A percentile compares a stretch with the other conserved stretches of the same genome.
phyloP scores from a whole-genome alignment of 2,888 invertebrate genomes.

The Chalcis sispes region DNA sequence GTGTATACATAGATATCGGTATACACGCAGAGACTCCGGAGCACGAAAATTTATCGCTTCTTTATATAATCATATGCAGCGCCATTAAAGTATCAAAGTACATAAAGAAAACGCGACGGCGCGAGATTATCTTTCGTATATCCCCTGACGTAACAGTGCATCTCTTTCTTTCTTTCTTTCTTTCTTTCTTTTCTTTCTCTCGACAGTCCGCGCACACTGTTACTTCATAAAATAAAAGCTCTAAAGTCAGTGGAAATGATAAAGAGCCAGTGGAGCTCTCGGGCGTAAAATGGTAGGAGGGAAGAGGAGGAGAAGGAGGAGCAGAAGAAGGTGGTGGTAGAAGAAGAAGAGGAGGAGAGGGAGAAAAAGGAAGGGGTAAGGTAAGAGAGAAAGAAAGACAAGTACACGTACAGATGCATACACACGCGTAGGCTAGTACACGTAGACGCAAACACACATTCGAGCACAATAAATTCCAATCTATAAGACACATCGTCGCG shows the following conservation, averaged over 20 bases:
- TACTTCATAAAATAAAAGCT: conserved; percentile 49
- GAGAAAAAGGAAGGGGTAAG: neutral
- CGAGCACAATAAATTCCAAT: conserved; percentile 51
- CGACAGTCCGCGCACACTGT: conserved; percentile 36
- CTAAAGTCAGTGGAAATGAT: conserved; percentile 43
- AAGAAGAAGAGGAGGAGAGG: neutral
- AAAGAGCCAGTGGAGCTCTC: conserved; percentile 30
- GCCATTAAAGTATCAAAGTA: conserved; percentile 56
- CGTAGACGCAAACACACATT: neutral
- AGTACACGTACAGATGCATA: neutral
- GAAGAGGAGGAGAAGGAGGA: too few relatives aligned
- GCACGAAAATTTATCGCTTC: conserved; percentile 50
- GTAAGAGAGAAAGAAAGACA: neutral
- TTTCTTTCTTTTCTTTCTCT: conserved; percentile 8
- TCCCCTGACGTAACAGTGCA: conserved; percentile 43
- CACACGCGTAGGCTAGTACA: neutral
- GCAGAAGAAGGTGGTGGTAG: neutral
- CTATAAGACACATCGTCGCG: conserved; percentile 35
- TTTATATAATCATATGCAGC: conserved; percentile 53
- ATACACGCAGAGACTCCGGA: neutral
- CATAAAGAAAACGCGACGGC: conserved; percentile 51
- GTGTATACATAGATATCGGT: neutral
- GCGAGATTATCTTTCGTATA: conserved; percentile 46
- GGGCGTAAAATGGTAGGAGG: too few relatives aligned
- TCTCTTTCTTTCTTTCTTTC: conserved; percentile 6